A percentile compares a stretch with the other conserved stretches of the same genome.
Conservation (phyloP, 2,797 vertebrate genomes). For the Megaceryle alcyon region DNA sequence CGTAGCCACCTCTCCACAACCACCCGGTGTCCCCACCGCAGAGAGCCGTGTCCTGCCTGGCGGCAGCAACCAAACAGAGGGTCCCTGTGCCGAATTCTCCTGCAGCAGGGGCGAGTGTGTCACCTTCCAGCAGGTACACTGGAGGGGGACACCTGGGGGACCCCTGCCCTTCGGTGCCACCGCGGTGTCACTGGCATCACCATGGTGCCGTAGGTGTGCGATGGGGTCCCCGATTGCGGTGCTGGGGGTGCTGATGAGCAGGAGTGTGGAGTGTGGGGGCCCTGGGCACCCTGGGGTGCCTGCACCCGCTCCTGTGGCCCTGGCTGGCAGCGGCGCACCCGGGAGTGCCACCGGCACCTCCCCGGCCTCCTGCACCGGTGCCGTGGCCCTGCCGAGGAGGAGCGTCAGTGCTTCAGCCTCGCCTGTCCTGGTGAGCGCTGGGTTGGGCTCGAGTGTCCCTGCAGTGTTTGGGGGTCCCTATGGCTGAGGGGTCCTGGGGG, state of each 20-base stretch:
- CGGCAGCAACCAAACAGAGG: conserved; percentile 55
- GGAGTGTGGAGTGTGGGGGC: conserved; percentile 83
- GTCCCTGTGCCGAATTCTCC: conserved; percentile 83
- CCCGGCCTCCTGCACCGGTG: conserved; percentile 77
- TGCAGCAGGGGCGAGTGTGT: conserved; percentile 84
- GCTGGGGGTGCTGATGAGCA: conserved; percentile 78
- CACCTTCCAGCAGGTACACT: conserved; percentile 78
- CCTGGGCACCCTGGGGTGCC: conserved; percentile 85
- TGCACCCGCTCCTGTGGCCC: conserved; percentile 86
- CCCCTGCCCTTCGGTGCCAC: neutral
- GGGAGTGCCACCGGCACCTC: conserved; percentile 68
- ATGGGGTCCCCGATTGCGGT: conserved; percentile 82
- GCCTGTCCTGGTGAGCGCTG: no score
- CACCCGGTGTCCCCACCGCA: neutral
- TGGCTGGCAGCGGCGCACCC: conserved; percentile 76
- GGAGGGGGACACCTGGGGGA: neutral
- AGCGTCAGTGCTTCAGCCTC: no score
- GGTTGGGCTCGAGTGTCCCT: no score
- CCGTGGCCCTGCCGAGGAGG: conserved; percentile 57
- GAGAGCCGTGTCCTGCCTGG: fast-evolving
- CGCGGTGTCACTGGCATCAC: neutral
- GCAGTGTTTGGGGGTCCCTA: no score
- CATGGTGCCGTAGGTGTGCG: conserved; percentile 82
- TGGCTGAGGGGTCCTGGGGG: no score
- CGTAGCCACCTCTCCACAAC: neutral